Evolutionary conservation across 2,888 invertebrate species (phyloP).

Genomic region (Stenodema calcarata): DNA sequence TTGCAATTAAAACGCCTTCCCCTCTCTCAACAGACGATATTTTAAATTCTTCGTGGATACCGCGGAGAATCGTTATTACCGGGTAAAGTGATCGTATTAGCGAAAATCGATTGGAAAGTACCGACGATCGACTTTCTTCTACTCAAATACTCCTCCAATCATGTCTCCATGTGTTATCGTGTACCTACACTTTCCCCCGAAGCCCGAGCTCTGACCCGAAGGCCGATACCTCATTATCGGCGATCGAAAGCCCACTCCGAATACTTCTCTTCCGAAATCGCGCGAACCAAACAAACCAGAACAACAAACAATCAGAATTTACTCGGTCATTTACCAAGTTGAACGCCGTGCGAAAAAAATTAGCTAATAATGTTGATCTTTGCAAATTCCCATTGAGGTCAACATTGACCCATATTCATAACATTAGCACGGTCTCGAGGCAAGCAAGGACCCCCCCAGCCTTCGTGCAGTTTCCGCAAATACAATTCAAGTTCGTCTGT

Average conservation of each 20-base stretch:
- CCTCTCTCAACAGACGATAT: no score
- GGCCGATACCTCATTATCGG: background rate
- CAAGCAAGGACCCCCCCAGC: background rate
- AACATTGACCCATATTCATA: constrained; percentile 13
- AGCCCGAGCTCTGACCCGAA: background rate
- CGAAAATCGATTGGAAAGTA: background rate
- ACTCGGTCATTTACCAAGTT: background rate
- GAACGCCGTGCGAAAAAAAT: background rate
- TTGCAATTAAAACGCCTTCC: no score
- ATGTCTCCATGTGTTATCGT: no score
- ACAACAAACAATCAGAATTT: background rate
- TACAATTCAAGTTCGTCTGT: background rate
- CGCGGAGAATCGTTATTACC: no score
- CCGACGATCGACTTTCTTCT: background rate
- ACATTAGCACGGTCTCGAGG: background rate
- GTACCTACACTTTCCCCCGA: background rate
- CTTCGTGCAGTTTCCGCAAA: constrained; percentile 6
- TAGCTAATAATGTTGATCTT: background rate
- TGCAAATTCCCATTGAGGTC: background rate
- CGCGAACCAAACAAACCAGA: background rate
- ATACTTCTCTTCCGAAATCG: background rate
- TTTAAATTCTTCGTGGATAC: no score
- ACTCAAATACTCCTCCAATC: no score
- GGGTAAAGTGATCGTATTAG: background rate
- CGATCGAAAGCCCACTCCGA: background rate